Evolutionary conservation across 2,113 vertebrate genomes (phyloP), one percentile per base, ranked within the genome.

Genomic region (Pollimyrus isidori): DNA sequence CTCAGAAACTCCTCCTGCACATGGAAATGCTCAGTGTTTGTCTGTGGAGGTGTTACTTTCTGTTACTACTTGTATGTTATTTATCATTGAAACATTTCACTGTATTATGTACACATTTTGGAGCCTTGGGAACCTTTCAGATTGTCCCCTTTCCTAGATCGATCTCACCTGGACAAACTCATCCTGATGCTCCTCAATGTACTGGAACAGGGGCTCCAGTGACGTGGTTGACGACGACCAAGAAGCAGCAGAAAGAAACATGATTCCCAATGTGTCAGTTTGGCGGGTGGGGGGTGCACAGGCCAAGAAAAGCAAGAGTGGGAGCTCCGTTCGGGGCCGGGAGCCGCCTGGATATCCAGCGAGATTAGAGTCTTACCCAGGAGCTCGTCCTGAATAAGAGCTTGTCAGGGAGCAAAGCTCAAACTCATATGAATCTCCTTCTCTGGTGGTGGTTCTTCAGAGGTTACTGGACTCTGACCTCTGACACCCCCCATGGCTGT

Each of bases 111-210:
- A 48, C 19, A n/a, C 23, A 48, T 19, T n/a, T 10, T 82, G 7
- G 21, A 48, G 3, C 21, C 45, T 84, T 84, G 82, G 45, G 1
- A 84, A 48, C 23, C 45, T 46, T 48, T 86, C 46, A 26, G 9
- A 50, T 48, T 26, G 13, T 1, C 49, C 30, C 73, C 73, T 80
- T 42, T 19, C 3, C 69, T 46, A 48, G n/a, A 84, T 56, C 84
- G 19, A 17, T 80, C 73, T 80, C 73, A 90, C 91, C 91, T 91
- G 84, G 7, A 91, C 86, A 85, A 90, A 91, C 53, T 86, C 35
- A 52, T 91, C 52, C 76, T 91, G 89, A 30, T 91, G 85, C n/a
- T 87, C 73, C 69, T 90, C 73, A 17, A 91, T 85, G 80, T 91
- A 89, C 49, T 58, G 89, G 49, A 91, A 91, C 35, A 91, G 23